Conservation (phyloP, 64 coral and sea anemone genomes). For the Pachyseris speciosa region DNA sequence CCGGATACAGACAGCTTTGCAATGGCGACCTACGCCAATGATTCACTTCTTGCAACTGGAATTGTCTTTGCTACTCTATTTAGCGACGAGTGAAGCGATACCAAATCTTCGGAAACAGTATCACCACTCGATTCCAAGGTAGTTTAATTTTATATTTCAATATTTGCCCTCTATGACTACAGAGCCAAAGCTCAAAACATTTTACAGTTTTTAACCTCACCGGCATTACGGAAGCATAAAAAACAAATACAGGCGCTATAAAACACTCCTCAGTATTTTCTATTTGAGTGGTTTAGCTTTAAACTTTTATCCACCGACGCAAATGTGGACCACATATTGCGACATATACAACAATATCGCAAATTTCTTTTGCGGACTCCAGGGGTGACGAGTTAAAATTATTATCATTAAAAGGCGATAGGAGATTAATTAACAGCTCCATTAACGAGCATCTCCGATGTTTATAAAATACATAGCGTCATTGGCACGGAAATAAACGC, state of each 20-base stretch:
- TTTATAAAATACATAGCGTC: too few relatives aligned
- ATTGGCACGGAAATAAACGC: too few relatives aligned
- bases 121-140: background rate
- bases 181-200: background rate
- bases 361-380: background rate
- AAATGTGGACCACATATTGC: too few relatives aligned
- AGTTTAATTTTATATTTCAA: too few relatives aligned
- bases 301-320: too few relatives aligned
- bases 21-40: slow-evolving; percentile 82
- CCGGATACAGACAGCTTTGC: slow-evolving; percentile 72
- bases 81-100: background rate
- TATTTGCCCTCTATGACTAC: too few relatives aligned
- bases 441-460: background rate
- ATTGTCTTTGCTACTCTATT: slow-evolving; percentile 87
- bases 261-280: too few relatives aligned
- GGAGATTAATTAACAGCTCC: background rate
- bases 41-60: slow-evolving; percentile 73
- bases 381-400: too few relatives aligned
- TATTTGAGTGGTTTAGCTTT: background rate
- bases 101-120: background rate
- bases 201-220: too few relatives aligned
- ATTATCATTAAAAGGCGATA: background rate
- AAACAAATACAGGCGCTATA: too few relatives aligned
- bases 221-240: background rate
- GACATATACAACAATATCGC: background rate